These are phyloP conservation scores for Lepidurus couesii DNA, from an alignment of 1,140 invertebrate genomes.

Conservation along the genomic window DNA sequence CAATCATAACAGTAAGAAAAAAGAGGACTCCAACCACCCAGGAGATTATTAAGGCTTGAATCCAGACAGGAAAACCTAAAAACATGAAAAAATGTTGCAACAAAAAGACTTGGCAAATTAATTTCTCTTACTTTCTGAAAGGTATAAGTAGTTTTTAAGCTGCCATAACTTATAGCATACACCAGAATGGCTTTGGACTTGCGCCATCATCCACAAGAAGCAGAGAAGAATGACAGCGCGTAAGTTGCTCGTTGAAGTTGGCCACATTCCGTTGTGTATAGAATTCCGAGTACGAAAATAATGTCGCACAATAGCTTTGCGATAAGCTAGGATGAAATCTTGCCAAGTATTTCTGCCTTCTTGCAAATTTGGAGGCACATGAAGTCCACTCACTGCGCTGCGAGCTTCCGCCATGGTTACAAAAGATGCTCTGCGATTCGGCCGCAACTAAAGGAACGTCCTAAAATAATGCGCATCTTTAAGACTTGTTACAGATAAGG, in stretches of 20 bases:
- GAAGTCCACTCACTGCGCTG: conserved; percentile 45
- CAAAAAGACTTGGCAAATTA: not conserved
- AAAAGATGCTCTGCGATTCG: not conserved
- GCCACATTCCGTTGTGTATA: conserved; percentile 49
- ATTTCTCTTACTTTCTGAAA: not conserved
- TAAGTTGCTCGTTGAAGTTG: conserved; percentile 49
- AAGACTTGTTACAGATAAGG: not conserved
- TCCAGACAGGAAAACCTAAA: conserved; percentile 43
- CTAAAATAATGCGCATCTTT: not conserved
- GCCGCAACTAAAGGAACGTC: not conserved
- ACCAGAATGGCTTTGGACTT: conserved; percentile 35
- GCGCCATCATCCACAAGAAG: conserved; percentile 41
- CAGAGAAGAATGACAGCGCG: conserved; percentile 42
- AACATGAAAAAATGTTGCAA: conserved; percentile 34
- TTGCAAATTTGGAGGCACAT: conserved; percentile 43
- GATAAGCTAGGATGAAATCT: conserved; percentile 42
- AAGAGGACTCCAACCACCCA: conserved; percentile 43
- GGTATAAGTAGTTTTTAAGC: not conserved
- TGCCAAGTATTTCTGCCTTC: conserved; percentile 44
- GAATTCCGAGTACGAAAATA: conserved; percentile 46
- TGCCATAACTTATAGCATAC: not conserved
- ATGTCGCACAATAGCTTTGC: conserved; percentile 40
- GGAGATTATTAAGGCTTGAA: conserved; percentile 42
- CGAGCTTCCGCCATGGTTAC: conserved; percentile 48
- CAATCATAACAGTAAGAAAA: conserved; percentile 45